These are phyloP conservation scores for Lysiphlebus fabarum DNA, from an alignment of 1,140 invertebrate genomes.

Conservation along the genomic window DNA sequence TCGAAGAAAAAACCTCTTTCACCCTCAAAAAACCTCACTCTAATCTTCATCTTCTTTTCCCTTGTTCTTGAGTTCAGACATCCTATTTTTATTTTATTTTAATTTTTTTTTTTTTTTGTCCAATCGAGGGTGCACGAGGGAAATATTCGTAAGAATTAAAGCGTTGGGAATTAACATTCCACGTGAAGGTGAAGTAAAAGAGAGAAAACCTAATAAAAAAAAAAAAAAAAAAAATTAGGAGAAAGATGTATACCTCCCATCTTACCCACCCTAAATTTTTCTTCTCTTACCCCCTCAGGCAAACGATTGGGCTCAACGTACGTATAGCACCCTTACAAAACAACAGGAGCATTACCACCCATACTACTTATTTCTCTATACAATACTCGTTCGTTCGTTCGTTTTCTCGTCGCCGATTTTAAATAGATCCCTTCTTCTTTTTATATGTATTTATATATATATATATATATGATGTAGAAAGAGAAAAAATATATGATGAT, in stretches of 20 bases:
- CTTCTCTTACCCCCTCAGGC: background rate
- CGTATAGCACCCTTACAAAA: conserved; percentile 50
- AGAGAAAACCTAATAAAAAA: conserved; percentile 21
- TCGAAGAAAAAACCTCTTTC: background rate
- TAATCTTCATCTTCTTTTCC: background rate
- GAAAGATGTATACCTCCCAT: conserved; percentile 12
- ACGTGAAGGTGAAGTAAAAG: conserved; percentile 32
- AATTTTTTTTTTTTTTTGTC: conserved; percentile 22
- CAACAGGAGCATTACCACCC: conserved; percentile 50
- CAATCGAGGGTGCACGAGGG: conserved; percentile 36
- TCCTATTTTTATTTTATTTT: conserved; percentile 9
- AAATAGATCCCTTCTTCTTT: conserved; percentile 39
- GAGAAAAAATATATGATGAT: too few relatives aligned
- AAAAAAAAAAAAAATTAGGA: conserved; percentile 26
- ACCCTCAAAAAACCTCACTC: background rate
- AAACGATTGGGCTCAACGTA: conserved; percentile 26
- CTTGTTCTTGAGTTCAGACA: background rate
- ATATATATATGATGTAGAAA: too few relatives aligned
- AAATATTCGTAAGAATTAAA: conserved; percentile 58
- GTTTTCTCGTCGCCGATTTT: conserved; percentile 34
- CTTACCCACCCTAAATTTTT: conserved; percentile 9
- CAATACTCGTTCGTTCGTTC: conserved; percentile 25
- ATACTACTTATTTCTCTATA: conserved; percentile 35
- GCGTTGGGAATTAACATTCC: conserved; percentile 56
- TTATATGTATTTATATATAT: too few relatives aligned